Evolutionary conservation across 1,140 invertebrate genomes (phyloP).

Genomic region (Tetramorium simillimum): DNA sequence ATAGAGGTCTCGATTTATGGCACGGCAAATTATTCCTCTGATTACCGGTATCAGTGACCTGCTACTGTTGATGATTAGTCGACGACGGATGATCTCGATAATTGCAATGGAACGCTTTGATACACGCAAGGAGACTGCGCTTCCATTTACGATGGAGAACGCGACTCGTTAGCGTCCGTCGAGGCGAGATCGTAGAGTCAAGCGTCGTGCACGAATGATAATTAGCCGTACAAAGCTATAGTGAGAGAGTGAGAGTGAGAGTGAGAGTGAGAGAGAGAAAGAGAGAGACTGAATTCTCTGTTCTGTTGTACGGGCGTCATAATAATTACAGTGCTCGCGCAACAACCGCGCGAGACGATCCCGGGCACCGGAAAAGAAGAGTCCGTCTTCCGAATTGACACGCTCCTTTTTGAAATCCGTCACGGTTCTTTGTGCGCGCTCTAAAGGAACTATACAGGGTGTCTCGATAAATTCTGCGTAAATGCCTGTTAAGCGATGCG

Average conservation of each 20-base stretch:
- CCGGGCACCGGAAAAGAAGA: conserved; percentile 39
- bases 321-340: conserved; percentile 45
- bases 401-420: conserved; percentile 48
- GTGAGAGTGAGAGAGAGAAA: neutral
- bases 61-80: conserved; percentile 36
- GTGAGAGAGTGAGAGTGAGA: neutral
- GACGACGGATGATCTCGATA: conserved; percentile 54
- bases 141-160: conserved; percentile 63
- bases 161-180: conserved; percentile 68
- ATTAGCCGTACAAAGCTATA: conserved; percentile 64
- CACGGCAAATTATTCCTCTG: conserved; percentile 46
- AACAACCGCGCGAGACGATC: conserved; percentile 19
- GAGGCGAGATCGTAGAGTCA: conserved; percentile 30
- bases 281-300: conserved; percentile 17
- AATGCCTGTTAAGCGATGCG: neutral
- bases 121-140: conserved; percentile 34
- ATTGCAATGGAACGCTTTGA: conserved; percentile 47
- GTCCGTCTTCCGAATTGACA: conserved; percentile 50
- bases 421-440: conserved; percentile 47
- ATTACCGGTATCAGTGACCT: conserved; percentile 24
- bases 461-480: conserved; percentile 16
- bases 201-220: conserved; percentile 65
- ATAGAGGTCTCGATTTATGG: conserved; percentile 33
- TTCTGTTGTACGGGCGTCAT: conserved; percentile 35
- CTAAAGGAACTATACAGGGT: conserved; percentile 17